Evolutionary conservation across 2,797 vertebrate genomes (phyloP), one percentile per base, ranked within the genome.

Genomic region (Labeo calbasu): DNA sequence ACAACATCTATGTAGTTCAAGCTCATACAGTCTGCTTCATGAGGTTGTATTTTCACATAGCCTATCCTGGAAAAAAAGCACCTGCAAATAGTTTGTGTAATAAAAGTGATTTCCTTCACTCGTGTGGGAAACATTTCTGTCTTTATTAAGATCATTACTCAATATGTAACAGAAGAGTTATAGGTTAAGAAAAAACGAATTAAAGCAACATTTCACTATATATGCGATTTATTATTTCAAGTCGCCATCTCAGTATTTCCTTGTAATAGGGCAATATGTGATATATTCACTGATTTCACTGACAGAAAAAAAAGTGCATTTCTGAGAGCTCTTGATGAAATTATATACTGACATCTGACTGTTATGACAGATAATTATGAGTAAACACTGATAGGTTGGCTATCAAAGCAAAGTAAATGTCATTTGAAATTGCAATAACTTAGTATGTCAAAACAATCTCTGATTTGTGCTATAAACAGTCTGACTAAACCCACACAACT

Each of bases 1-100:
- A 89, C 86, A 88, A 82, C 61, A 28, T 69, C 72, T 81, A 84
- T 59, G 73, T 69, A 86, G 40, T 43, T 43, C 6, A 91, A 91
- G 80, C 78, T 65, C 53, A 57, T 50, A 46, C 66, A 50, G 77
- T 78, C 46, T 48, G 36, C 76, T 63, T 13, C 21, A 75, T 55
- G 32, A 46, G 17, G 1, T 2, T 51, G 28, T 53, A 79, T 69
- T 46, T 36, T 61, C 51, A 78, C 53, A 68, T 28, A 21, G 65
- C n/a, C 25, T 15, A 43, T 81, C 66, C 17, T 66, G 46, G 5
- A 40, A 79, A 76, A 66, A 55, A 50, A 32, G 72, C 32, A 21
- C 7, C 57, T 48, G 23, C 5, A 71, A 71, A 32, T 21, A 61
- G 1, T 25, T 73, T 21, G 36, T 57, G 61, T 28, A 77, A 77